phyloP scores from a whole-genome alignment of 2,113 vertebrate genomes.

The Rhabdomys dilectus region DNA sequence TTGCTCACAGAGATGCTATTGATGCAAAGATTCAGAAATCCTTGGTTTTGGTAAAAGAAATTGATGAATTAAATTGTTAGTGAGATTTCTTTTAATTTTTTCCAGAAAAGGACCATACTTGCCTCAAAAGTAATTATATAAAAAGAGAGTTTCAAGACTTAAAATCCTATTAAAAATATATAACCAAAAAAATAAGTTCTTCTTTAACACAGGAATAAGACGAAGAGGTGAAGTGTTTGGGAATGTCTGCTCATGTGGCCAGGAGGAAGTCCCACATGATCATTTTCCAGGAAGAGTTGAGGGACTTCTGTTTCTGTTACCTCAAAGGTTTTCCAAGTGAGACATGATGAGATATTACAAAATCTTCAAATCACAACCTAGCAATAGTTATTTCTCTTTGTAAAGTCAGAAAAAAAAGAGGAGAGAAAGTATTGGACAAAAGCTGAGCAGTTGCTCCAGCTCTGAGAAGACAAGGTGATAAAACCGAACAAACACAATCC shows the following conservation, averaged over 20 bases:
- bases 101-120: conserved; percentile 5
- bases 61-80: background rate
- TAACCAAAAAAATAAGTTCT: conserved; percentile 32
- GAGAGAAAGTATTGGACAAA: background rate
- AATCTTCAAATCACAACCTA: background rate
- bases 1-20: conserved; percentile 46
- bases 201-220: background rate
- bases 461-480: background rate
- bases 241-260: background rate
- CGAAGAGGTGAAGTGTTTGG: background rate
- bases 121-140: conserved; percentile 50
- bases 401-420: background rate
- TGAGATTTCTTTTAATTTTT: conserved; percentile 47
- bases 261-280: accelerated
- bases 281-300: background rate
- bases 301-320: background rate
- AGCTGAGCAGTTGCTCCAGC: conserved; percentile 4
- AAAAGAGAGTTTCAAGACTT: conserved; percentile 35
- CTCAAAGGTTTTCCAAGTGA: background rate
- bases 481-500: conserved; percentile 6
- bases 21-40: conserved; percentile 52
- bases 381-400: background rate
- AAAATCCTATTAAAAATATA: conserved; percentile 18
- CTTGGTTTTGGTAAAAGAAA: conserved; percentile 57
- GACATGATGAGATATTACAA: background rate